Evolutionary conservation across 53 echinoderm and acorn worm genomes (phyloP).

Genomic region (Apostichopus leukothele): DNA sequence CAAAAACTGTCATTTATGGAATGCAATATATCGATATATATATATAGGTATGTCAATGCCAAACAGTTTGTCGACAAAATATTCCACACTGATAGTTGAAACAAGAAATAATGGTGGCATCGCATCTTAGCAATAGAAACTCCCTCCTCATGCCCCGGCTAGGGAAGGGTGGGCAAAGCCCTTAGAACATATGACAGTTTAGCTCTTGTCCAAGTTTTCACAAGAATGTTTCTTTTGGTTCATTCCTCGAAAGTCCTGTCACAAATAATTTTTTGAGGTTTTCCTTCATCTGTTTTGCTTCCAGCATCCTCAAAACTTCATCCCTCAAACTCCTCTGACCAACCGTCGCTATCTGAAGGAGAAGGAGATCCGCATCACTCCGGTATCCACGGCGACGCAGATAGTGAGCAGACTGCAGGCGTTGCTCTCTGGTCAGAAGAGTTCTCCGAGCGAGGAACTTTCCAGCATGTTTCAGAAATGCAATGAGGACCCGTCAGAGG

Average conservation of each 20-base stretch:
- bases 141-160: too few species aligned
- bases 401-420: conserved; percentile 95
- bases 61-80: background rate
- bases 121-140: too few species aligned
- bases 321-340: conserved; percentile 91
- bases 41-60: too few species aligned
- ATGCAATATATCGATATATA: background rate
- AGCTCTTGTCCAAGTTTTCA: too few species aligned
- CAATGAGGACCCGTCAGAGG: conserved; percentile 75
- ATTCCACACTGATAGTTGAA: background rate
- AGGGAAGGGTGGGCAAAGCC: too few species aligned
- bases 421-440: conserved; percentile 74
- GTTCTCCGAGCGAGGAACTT: conserved; percentile 77
- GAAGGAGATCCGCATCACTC: conserved; percentile 76
- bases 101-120: background rate
- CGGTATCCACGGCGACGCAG: conserved; percentile 98
- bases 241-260: too few species aligned
- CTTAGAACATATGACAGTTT: too few species aligned
- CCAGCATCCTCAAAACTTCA: conserved; percentile 69
- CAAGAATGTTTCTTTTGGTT: too few species aligned
- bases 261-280: too few species aligned
- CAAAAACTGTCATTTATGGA: background rate
- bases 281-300: background rate
- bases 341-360: conserved; percentile 82
- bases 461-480: conserved; percentile 68